phyloP scores from a whole-genome alignment of 2,797 vertebrate genomes.

The Morus bassanus region DNA sequence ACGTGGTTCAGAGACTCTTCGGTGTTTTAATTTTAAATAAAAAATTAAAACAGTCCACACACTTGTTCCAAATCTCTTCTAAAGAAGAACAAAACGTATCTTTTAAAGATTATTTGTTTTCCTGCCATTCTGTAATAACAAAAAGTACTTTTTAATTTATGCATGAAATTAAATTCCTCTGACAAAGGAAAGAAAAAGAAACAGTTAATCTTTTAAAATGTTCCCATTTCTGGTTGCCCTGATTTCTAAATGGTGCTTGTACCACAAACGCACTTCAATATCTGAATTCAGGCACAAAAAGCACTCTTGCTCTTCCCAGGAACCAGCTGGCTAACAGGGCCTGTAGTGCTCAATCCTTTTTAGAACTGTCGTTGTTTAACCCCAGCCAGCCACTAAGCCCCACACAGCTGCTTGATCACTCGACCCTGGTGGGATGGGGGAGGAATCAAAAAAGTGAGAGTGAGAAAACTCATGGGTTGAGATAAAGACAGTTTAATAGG shows the following conservation, averaged over 20 bases:
- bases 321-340: not conserved
- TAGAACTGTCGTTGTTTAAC: not conserved
- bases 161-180: not conserved
- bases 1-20: not conserved
- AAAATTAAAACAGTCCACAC: not conserved
- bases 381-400: no score
- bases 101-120: constrained; percentile 11
- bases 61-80: not conserved
- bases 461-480: no score
- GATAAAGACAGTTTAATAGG: no score
- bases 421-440: no score
- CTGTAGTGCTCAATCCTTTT: not conserved
- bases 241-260: not conserved
- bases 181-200: not conserved
- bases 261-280: not conserved
- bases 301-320: not conserved
- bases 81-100: not conserved
- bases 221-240: not conserved
- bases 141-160: not conserved
- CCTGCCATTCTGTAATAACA: not conserved
- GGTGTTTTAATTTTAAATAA: constrained; percentile 11
- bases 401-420: no score
- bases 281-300: not conserved
- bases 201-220: not conserved
- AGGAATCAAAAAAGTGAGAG: no score